Evolutionary conservation across 2,797 vertebrate species (phyloP).

Genomic region (Phalanger gymnotis): DNA sequence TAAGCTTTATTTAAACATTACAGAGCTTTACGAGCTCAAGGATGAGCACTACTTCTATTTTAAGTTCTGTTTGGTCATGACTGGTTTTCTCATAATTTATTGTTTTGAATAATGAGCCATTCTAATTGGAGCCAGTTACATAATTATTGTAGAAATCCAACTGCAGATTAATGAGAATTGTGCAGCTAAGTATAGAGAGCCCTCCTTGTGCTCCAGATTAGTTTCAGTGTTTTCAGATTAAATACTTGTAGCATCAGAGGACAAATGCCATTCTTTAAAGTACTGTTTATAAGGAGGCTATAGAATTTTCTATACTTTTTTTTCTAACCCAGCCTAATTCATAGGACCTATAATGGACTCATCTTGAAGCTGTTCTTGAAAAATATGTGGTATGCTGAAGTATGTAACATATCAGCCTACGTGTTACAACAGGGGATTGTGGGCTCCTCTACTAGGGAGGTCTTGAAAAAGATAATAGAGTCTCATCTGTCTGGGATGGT

Average conservation of each 20-base stretch:
- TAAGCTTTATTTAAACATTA: conserved; percentile 5
- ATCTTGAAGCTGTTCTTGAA: conserved; percentile 3
- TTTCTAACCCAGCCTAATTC: neutral
- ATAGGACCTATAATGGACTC: conserved; percentile 7
- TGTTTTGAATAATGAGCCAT: conserved; percentile 37
- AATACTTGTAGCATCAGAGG: conserved; percentile 4
- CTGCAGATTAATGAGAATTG: conserved; percentile 34
- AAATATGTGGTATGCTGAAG: neutral
- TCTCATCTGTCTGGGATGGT: neutral
- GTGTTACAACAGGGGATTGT: neutral
- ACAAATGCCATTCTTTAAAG: conserved; percentile 17
- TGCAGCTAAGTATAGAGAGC: conserved; percentile 5
- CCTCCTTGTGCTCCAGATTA: neutral
- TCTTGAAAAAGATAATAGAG: neutral
- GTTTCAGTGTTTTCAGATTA: neutral
- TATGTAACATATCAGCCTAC: neutral
- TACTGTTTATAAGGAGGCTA: conserved; percentile 1
- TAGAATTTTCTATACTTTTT: neutral
- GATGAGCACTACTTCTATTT: conserved; percentile 25
- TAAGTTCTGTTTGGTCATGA: conserved; percentile 34
- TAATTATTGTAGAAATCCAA: conserved; percentile 7
- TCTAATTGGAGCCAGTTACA: conserved; percentile 2
- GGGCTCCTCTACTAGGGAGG: neutral
- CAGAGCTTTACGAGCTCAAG: conserved; percentile 39
- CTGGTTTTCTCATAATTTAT: conserved; percentile 51